phyloP scores from a whole-genome alignment of 2,113 vertebrate species.

The Paratilapia polleni region DNA sequence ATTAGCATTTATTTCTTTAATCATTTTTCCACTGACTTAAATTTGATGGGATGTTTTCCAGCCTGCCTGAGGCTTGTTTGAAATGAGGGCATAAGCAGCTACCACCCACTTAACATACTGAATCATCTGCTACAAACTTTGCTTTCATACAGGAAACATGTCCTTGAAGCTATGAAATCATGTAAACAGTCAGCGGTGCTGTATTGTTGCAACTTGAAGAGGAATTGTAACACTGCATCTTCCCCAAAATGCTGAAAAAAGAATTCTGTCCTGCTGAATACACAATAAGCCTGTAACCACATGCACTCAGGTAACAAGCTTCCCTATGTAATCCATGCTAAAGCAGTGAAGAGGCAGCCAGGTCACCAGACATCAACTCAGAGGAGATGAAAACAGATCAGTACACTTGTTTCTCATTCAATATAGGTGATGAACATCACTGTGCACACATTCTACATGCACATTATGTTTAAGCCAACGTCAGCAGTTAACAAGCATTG shows the following conservation, averaged over 20 bases:
- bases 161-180: neutral
- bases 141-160: neutral
- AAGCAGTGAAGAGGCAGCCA: neutral
- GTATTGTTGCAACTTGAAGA: neutral
- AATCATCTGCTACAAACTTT: neutral
- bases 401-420: neutral
- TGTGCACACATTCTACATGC: neutral
- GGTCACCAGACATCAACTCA: neutral
- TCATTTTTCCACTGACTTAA: neutral
- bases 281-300: neutral
- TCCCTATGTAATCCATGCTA: neutral
- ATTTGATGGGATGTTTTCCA: neutral
- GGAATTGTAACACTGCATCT: neutral
- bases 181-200: neutral
- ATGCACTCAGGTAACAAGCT: neutral
- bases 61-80: neutral
- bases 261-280: neutral
- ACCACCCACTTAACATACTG: neutral
- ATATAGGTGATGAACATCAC: neutral
- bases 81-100: neutral
- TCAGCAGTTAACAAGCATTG: neutral
- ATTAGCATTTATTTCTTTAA: too few relatives aligned
- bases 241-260: neutral
- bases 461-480: neutral
- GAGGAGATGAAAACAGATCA: neutral